A percentile compares a stretch with the other conserved stretches of the same genome.
Conservation (phyloP, 2,888 invertebrate genomes). For the Limnephilus lunatus region DNA sequence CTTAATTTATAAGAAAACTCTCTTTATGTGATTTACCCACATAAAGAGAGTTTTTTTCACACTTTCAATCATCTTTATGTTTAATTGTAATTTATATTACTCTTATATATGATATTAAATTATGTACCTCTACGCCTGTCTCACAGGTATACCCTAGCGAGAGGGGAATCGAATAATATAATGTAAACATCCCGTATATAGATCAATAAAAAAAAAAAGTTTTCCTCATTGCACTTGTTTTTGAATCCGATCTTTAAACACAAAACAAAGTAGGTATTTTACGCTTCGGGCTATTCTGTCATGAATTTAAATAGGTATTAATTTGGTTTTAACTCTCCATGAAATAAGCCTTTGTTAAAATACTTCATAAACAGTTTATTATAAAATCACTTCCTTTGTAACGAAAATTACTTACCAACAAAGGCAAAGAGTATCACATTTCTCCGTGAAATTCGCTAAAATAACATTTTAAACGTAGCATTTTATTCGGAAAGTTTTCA, state of each 20-base stretch:
- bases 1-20: too few relatives aligned
- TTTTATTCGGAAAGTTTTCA: background rate
- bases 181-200: too few relatives aligned
- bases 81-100: too few relatives aligned
- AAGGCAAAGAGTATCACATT: background rate
- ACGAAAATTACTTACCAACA: background rate
- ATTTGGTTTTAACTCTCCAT: background rate
- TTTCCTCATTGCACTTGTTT: background rate
- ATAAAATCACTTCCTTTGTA: background rate
- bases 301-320: background rate
- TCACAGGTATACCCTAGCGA: too few relatives aligned
- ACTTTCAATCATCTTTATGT: too few relatives aligned
- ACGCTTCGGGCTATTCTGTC: background rate
- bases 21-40: too few relatives aligned
- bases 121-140: too few relatives aligned
- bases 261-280: background rate
- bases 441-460: background rate
- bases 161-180: too few relatives aligned
- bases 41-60: too few relatives aligned
- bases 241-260: background rate
- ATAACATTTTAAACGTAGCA: background rate
- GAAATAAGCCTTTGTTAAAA: conserved; percentile 5
- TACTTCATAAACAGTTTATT: background rate
- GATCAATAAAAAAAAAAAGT: too few relatives aligned
- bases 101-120: too few relatives aligned